phyloP scores from a whole-genome alignment of 2,797 vertebrate genomes.

The Cygnus olor region DNA sequence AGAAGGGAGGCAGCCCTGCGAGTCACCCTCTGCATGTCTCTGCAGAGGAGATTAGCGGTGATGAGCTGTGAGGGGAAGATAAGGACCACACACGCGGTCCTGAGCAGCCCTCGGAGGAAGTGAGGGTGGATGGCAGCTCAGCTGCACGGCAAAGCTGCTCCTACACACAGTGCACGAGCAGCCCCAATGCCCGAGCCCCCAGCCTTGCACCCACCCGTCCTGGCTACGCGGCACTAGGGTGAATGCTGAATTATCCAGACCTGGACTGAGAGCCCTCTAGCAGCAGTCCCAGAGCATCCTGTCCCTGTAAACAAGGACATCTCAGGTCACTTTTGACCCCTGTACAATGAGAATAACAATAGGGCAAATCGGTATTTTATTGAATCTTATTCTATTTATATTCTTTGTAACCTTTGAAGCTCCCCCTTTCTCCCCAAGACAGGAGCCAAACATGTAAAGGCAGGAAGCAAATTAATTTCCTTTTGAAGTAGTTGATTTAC shows the following conservation, averaged over 20 bases:
- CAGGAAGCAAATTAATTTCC: slow-evolving; percentile 50
- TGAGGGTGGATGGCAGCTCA: not conserved
- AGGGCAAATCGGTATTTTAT: not conserved
- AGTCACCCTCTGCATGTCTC: not conserved
- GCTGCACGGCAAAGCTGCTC: not conserved
- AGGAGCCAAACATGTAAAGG: slow-evolving; percentile 7
- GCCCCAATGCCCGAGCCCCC: fast-evolving
- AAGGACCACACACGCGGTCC: not conserved
- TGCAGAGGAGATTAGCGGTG: not conserved
- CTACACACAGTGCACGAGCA: not conserved
- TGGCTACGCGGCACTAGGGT: not conserved
- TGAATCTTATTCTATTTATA: slow-evolving; percentile 10
- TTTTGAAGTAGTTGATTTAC: not conserved
- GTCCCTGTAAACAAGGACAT: not conserved
- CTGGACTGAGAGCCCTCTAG: not conserved
- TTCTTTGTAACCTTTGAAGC: slow-evolving; percentile 3
- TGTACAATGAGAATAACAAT: not conserved
- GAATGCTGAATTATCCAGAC: fast-evolving
- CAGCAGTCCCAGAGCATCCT: not conserved
- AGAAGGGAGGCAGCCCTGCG: not conserved
- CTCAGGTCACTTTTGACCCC: not conserved
- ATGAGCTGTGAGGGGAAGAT: not conserved
- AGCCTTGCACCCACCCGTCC: not conserved
- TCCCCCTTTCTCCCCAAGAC: not conserved
- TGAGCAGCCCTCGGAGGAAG: not conserved